phyloP scores from a whole-genome alignment of 2,888 invertebrate genomes.

The Rhingia rostrata region DNA sequence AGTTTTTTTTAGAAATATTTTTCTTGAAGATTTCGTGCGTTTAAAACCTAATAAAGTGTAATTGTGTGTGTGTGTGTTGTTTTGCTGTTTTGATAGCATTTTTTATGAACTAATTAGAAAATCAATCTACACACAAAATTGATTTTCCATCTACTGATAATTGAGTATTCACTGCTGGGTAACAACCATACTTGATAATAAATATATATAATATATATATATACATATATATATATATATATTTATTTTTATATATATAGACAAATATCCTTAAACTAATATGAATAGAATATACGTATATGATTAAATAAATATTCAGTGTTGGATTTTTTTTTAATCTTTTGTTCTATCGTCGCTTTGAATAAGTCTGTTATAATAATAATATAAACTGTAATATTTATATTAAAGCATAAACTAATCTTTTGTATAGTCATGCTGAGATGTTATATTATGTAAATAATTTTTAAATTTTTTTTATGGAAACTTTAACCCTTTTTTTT shows the following conservation, averaged over 20 bases:
- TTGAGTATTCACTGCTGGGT: constrained; percentile 58
- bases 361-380: constrained; percentile 21
- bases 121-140: constrained; percentile 56
- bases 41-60: constrained; percentile 53
- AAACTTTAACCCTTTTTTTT: constrained; percentile 62
- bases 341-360: constrained; percentile 31
- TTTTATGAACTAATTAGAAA: constrained; percentile 12
- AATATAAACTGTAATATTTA: constrained; percentile 40
- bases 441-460: constrained; percentile 23
- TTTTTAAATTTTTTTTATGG: constrained; percentile 49
- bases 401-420: constrained; percentile 27
- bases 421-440: constrained; percentile 30
- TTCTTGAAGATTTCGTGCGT: constrained; percentile 53
- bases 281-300: constrained; percentile 24
- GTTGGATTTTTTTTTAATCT: constrained; percentile 31
- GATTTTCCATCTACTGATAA: constrained; percentile 32
- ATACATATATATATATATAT: constrained; percentile 21
- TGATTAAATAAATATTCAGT: constrained; percentile 41
- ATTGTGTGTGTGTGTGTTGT: constrained; percentile 24
- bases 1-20: not conserved
- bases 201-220: constrained; percentile 22
- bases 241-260: constrained; percentile 12
- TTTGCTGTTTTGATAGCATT: constrained; percentile 47
- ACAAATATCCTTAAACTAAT: constrained; percentile 30
- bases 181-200: constrained; percentile 45